phyloP scores from a whole-genome alignment of 2,888 invertebrate genomes.

The Blera fallax region DNA sequence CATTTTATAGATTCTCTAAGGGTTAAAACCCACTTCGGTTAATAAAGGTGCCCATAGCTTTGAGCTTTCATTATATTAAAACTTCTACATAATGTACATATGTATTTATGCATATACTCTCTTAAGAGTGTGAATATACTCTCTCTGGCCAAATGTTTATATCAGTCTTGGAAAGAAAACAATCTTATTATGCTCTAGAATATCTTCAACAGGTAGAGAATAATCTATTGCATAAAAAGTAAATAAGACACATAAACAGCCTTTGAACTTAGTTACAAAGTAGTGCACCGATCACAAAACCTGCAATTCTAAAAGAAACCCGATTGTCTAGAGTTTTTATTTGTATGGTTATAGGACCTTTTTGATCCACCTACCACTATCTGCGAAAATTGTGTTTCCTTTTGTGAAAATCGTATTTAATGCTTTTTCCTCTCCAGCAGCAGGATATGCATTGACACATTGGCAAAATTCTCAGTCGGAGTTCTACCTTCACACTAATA shows the following conservation, averaged over 20 bases:
- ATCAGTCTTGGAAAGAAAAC: neutral
- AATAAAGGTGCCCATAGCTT: too few species aligned
- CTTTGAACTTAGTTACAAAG: neutral
- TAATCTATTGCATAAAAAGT: neutral
- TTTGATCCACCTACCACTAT: constrained; percentile 40
- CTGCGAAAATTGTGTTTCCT: constrained; percentile 24
- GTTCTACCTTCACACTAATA: neutral
- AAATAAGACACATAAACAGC: neutral
- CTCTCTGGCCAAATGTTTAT: neutral
- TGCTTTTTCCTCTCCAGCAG: constrained; percentile 1
- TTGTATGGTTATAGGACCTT: constrained; percentile 36
- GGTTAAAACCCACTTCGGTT: too few species aligned
- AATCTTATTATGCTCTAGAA: neutral
- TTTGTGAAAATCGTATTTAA: constrained; percentile 30
- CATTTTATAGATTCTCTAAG: too few species aligned
- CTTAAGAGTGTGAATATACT: too few species aligned
- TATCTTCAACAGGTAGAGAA: neutral
- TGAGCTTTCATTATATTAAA: too few species aligned
- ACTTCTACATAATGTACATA: too few species aligned
- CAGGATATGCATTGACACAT: constrained; percentile 33
- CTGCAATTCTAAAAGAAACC: constrained; percentile 11
- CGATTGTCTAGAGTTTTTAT: constrained; percentile 14
- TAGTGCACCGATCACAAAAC: neutral
- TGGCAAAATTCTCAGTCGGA: constrained; percentile 54
- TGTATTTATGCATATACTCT: neutral